Conservation (phyloP, 2,797 vertebrate genomes). For the Lerista edwardsae region DNA sequence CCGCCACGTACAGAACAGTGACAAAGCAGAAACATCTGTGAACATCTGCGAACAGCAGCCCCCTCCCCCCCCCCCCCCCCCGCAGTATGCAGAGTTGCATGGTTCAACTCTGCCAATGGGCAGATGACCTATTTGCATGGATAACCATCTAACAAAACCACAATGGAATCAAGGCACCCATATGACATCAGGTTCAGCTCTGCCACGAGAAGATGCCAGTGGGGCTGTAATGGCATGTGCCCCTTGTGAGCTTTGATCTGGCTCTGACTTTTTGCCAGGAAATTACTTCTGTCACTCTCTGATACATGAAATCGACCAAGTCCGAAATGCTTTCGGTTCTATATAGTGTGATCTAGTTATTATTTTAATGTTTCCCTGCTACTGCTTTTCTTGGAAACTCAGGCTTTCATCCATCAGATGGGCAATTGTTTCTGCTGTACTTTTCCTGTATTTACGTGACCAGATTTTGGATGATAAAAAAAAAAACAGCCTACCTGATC, state of each 20-base stretch:
- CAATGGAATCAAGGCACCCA: no score
- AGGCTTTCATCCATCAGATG: constrained; percentile 39
- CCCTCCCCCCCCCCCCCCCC: no score
- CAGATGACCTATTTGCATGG: not conserved
- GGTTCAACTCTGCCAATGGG: no score
- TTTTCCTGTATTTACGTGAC: constrained; percentile 41
- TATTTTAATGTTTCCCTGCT: constrained; percentile 28
- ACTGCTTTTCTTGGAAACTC: constrained; percentile 44
- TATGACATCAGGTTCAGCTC: not conserved
- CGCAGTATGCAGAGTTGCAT: no score
- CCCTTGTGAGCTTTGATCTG: not conserved
- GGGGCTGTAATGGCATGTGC: not conserved
- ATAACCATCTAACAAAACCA: not conserved
- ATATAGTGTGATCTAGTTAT: constrained; percentile 17
- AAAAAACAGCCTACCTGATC: constrained; percentile 28
- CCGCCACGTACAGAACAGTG: not conserved
- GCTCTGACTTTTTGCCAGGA: not conserved
- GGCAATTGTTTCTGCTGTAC: constrained; percentile 47
- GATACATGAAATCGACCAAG: not conserved
- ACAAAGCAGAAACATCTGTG: not conserved
- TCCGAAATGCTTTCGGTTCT: constrained; percentile 23
- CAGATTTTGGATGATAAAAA: constrained; percentile 25
- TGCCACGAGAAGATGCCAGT: not conserved
- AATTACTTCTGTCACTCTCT: not conserved
- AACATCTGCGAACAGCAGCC: no score